Evolutionary conservation across 1,140 invertebrate genomes (phyloP), one percentile per base, ranked within the genome.

Genomic region (Drosophila takahashii): DNA sequence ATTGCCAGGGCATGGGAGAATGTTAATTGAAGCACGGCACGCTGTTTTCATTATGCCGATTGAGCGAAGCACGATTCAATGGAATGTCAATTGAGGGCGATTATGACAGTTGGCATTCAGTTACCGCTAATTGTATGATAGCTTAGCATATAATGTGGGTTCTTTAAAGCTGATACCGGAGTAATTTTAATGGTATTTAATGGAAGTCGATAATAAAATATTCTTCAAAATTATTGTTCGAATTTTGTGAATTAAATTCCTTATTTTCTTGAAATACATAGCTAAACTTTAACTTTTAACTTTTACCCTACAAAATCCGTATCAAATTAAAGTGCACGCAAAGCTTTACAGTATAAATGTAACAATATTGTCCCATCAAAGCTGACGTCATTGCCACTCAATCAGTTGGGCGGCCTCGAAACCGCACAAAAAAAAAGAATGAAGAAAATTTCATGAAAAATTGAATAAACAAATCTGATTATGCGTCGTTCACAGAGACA

Each of bases 391-490:
- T 42, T 50, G 27, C 15, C 75, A 78, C 42, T 74, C 57, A 44
- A 79, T 81, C 56, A 69, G 66, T 52, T 61, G 26, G 39, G 11
- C 56, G 57, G 36, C 32, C 45, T 44, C 13, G 47, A 57, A 76
- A 66, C 76, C 78, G 44, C 79, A 81, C 52, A 15, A 15, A 64
- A 54, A 29, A 22, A 61, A 47, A 51, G 62, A 48, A 56, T 18
- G 6, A 39, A 26, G 32, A 60, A 78, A 78, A 77, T 59, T 61
- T 64, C 52, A 65, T 52, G 58, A 78, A 71, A 78, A 64, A 56
- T 83, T 69, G 47, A 83, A 79, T 86, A 79, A 87, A 59, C 52
- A 77, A 89, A 89, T 89, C 79, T 80, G 84, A 89, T 89, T 89
- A 89, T 84, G 73, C 72, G 72, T 90, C 72, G 65, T 36, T 60